Evolutionary conservation across 2,113 vertebrate genomes (phyloP).

Genomic region (Acanthisitta chloris): DNA sequence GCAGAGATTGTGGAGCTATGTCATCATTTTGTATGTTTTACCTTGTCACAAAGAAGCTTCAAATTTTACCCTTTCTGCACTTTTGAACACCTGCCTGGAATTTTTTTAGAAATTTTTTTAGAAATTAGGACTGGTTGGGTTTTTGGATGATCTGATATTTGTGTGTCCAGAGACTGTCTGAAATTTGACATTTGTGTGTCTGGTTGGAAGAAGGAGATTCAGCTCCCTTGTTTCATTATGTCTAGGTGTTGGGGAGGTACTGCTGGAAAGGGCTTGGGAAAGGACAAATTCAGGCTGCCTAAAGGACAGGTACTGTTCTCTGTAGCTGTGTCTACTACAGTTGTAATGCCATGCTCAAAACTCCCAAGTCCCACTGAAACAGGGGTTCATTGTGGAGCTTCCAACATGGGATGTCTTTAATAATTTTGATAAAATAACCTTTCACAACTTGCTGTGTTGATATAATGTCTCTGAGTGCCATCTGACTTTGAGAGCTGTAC

Average conservation of each 20-base stretch:
- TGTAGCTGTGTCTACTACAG: no score
- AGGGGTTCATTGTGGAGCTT: neutral
- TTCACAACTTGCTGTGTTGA: neutral
- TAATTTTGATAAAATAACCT: neutral
- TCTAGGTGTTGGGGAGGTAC: neutral
- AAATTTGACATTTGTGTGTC: neutral
- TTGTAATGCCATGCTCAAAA: neutral
- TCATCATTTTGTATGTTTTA: neutral
- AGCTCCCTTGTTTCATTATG: neutral
- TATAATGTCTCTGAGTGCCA: neutral
- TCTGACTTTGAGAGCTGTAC: neutral
- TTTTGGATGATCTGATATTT: neutral
- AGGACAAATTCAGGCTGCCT: neutral
- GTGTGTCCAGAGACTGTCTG: neutral
- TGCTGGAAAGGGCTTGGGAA: neutral
- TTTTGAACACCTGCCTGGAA: neutral
- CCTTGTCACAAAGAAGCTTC: neutral
- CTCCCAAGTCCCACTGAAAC: neutral
- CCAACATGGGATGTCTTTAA: neutral
- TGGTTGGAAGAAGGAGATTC: neutral
- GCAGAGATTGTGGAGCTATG: neutral
- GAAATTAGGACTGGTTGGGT: neutral
- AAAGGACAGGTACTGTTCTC: neutral
- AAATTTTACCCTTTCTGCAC: neutral
- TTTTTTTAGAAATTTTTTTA: no score